Base-by-base conservation (phyloP, 1,140 invertebrate species). In the Triops longicaudatus region DNA sequence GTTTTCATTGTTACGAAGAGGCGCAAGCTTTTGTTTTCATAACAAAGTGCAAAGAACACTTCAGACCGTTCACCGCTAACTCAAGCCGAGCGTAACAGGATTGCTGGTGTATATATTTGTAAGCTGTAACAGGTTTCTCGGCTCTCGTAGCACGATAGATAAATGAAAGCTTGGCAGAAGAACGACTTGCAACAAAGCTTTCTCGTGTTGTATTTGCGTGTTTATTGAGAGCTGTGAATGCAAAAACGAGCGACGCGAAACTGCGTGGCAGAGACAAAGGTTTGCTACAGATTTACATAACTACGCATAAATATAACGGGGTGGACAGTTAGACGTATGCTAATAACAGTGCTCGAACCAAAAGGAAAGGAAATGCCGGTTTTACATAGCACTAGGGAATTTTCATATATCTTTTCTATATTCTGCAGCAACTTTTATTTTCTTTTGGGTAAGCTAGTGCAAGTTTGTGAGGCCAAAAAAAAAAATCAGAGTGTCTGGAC, bases 251-350 rank as follows among this genome's bases (percentile, higher is more conserved):
- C 50, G 50, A 63, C 17, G 50, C 50, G 50, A 63, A 63, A 63
- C 14, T 63, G 14, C 22, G 22, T 22, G 22, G 50, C 50, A 63
- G 50, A 63, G 50, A 63, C 50, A 63, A 63, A 63, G 50, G 50
- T 22, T 63, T 22, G 50, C 17, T 63, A 63, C 22, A 63, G 50
- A 63, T 63, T 63, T 63, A 22, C 50, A 63, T 63, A 63, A 63
- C 17, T 63, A 63, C 50, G 50, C 50, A 63, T 63, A 63, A 63
- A 63, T 63, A 63, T 22, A 63, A 63, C 22, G 50, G 50, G 50
- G 50, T 63, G 50, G 50, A 63, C 50, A 63, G 50, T 63, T 63
- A 63, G 50, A 63, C 50, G 50, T 17, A 63, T 63, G 50, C 22
- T 63, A 63, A 63, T 63, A 63, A 63, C 50, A 63, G 50, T 63